Evolutionary conservation across 2,888 invertebrate genomes (phyloP).

Genomic region (Biston stratarius): DNA sequence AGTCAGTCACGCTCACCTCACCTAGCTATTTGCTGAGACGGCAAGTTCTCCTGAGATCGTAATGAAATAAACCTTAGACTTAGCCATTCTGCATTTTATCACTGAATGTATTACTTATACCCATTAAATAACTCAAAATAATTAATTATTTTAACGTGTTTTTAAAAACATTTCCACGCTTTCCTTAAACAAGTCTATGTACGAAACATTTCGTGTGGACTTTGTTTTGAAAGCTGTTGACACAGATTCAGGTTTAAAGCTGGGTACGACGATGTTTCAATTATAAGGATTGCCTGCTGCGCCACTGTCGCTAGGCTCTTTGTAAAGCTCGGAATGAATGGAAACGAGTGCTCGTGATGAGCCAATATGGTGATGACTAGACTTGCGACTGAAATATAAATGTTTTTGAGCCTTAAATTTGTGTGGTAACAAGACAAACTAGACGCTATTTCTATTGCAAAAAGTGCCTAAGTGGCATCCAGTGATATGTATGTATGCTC

Average conservation of each 20-base stretch:
- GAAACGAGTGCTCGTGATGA: constrained; percentile 46
- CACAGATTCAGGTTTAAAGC: constrained; percentile 53
- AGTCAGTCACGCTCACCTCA: no score
- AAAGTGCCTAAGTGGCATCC: no score
- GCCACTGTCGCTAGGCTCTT: constrained; percentile 70
- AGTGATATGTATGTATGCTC: no score
- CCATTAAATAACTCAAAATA: no score
- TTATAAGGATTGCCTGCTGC: constrained; percentile 75
- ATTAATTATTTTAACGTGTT: no score
- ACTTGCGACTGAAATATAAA: constrained; percentile 20
- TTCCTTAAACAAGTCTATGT: no score
- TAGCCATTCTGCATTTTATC: no score
- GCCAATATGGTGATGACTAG: constrained; percentile 54
- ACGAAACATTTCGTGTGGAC: background rate
- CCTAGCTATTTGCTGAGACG: no score
- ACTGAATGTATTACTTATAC: no score
- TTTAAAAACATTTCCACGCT: no score
- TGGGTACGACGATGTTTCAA: constrained; percentile 65
- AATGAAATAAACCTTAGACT: no score
- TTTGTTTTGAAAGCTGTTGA: constrained; percentile 50
- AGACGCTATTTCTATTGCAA: background rate
- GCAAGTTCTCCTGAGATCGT: no score
- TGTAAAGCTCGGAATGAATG: constrained; percentile 54
- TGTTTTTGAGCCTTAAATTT: background rate
- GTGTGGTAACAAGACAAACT: background rate